A percentile compares a stretch with the other conserved stretches of the same genome.
phyloP scores from a whole-genome alignment of 1,140 invertebrate genomes.

The Littorina saxatilis region DNA sequence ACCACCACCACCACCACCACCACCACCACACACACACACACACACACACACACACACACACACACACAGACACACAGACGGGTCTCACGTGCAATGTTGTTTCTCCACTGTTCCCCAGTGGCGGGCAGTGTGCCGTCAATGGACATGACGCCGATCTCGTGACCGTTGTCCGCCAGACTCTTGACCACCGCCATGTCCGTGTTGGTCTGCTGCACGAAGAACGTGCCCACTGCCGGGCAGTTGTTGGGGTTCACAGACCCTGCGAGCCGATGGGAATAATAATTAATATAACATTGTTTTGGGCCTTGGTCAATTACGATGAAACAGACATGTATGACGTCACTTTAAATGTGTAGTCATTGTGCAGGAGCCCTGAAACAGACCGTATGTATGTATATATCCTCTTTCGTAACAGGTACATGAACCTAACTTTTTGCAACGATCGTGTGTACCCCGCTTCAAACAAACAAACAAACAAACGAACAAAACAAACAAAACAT shows the following conservation, averaged over 20 bases:
- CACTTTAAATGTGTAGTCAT: not conserved
- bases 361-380: no score
- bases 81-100: not conserved
- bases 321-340: not conserved
- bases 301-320: not conserved
- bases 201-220: slow-evolving; percentile 86
- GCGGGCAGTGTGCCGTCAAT: slow-evolving; percentile 74
- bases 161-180: slow-evolving; percentile 86
- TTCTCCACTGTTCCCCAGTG: slow-evolving; percentile 46
- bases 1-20: no score
- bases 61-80: not conserved
- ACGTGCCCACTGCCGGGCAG: slow-evolving; percentile 86
- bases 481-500: not conserved
- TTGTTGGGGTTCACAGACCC: slow-evolving; percentile 85
- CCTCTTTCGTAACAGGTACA: no score
- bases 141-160: slow-evolving; percentile 92
- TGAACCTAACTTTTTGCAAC: no score
- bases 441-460: no score
- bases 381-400: no score
- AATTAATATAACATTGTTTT: not conserved
- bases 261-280: not conserved
- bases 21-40: no score
- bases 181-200: slow-evolving; percentile 90
- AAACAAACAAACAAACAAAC: not conserved
- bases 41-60: no score